Evolutionary conservation across 2,888 invertebrate species (phyloP).

Genomic region (Parascotia fuliginaria): DNA sequence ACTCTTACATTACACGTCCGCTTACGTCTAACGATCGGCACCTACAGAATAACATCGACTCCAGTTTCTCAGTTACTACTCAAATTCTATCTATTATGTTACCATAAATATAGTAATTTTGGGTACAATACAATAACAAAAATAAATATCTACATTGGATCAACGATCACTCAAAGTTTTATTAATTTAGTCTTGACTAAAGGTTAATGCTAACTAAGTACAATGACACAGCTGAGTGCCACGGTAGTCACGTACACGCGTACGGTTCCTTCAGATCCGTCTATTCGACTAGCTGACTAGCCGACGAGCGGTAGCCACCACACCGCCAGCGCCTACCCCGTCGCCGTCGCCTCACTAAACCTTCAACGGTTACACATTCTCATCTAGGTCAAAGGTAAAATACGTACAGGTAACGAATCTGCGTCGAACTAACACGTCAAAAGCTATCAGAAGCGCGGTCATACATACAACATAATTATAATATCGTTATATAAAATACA

Average conservation of each 20-base stretch:
- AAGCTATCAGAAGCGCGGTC: constrained; percentile 66
- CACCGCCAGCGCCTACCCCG: too few relatives aligned
- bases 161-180: constrained; percentile 77
- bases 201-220: constrained; percentile 82
- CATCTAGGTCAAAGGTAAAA: constrained; percentile 54
- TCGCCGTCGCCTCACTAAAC: constrained; percentile 43
- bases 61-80: constrained; percentile 55
- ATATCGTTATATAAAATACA: constrained; percentile 53
- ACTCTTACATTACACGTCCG: constrained; percentile 37
- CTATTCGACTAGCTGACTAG: constrained; percentile 12
- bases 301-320: constrained; percentile 34
- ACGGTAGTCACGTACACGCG: constrained; percentile 3
- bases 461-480: constrained; percentile 50
- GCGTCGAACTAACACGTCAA: constrained; percentile 64
- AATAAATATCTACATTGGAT: constrained; percentile 85
- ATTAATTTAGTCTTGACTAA: constrained; percentile 78
- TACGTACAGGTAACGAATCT: constrained; percentile 65
- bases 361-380: constrained; percentile 54
- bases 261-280: constrained; percentile 14
- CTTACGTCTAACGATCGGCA: constrained; percentile 45
- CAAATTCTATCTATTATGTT: constrained; percentile 62
- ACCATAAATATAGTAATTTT: constrained; percentile 79
- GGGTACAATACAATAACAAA: constrained; percentile 83
- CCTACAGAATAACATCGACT: constrained; percentile 38
- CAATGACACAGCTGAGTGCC: constrained; percentile 67